phyloP scores from a whole-genome alignment of 2,888 invertebrate genomes.

The Melangyna quadrimaculata region DNA sequence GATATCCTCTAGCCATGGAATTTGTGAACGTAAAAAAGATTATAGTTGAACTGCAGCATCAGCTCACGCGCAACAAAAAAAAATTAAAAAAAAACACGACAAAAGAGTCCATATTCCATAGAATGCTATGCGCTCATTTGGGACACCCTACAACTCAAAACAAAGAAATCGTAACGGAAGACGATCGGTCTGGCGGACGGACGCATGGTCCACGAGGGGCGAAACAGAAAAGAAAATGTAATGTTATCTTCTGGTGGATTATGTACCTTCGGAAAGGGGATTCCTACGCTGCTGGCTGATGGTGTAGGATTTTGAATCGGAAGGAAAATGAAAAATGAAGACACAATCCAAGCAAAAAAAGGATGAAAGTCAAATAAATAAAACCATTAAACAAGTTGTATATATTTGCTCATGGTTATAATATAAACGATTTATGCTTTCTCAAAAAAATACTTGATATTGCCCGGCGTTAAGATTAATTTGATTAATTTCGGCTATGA shows the following conservation, averaged over 20 bases:
- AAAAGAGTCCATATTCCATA: constrained; percentile 25
- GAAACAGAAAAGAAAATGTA: constrained; percentile 41
- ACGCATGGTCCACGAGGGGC: neutral
- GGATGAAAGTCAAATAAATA: neutral
- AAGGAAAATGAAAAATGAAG: constrained; percentile 49
- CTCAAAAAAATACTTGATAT: no score
- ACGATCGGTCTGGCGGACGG: constrained; percentile 18
- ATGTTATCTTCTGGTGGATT: constrained; percentile 62
- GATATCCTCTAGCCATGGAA: constrained; percentile 47
- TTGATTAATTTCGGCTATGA: no score
- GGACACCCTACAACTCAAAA: constrained; percentile 33
- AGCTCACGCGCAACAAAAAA: constrained; percentile 45
- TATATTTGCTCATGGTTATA: neutral
- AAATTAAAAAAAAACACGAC: neutral
- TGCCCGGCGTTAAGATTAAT: no score
- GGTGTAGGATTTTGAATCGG: constrained; percentile 3
- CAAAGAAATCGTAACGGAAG: constrained; percentile 39
- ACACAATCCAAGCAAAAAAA: neutral
- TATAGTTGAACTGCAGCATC: constrained; percentile 52
- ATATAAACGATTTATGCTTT: no score
- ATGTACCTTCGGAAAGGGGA: constrained; percentile 41
- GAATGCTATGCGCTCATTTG: constrained; percentile 4
- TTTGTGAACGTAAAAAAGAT: constrained; percentile 49
- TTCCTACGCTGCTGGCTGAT: neutral
- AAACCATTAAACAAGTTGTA: neutral